Percentiles rank a stretch among this genome's conserved stretches.
These are phyloP conservation scores for Phengaris arion DNA, from an alignment of 2,888 invertebrate species.

Conservation along the genomic window DNA sequence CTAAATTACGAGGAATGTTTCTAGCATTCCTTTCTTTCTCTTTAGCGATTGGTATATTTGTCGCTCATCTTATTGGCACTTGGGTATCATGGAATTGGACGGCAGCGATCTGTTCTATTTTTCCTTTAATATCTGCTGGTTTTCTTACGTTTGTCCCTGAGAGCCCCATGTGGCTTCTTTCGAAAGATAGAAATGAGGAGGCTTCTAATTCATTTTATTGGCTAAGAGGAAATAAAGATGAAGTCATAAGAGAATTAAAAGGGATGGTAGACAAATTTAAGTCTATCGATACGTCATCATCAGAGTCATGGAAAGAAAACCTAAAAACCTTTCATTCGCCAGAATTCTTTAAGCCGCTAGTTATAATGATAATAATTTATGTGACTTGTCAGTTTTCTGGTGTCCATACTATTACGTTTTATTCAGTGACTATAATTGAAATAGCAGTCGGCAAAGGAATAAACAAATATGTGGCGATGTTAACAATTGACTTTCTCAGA, in stretches of 20 bases:
- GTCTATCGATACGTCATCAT: not conserved
- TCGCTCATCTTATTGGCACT: conserved; percentile 23
- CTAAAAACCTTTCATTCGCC: not conserved
- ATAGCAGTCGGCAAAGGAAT: conserved; percentile 16
- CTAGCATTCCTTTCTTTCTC: conserved; percentile 10
- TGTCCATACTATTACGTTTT: conserved; percentile 17
- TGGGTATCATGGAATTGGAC: conserved; percentile 9
- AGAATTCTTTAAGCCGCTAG: conserved; percentile 2
- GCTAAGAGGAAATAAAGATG: not conserved
- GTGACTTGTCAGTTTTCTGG: conserved; percentile 21
- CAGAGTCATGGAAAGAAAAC: not conserved
- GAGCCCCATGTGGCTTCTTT: conserved; percentile 13
- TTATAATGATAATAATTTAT: conserved; percentile 16
- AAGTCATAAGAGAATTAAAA: not conserved
- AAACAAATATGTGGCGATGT: conserved; percentile 12
- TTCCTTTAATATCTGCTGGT: not conserved
- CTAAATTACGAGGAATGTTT: conserved; percentile 21
- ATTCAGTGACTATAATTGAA: conserved; percentile 1
- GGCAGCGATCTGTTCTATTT: not conserved
- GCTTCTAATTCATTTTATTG: conserved; percentile 13
- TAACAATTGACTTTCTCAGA: not conserved
- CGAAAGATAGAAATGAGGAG: not conserved
- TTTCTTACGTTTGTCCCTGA: conserved; percentile 1
- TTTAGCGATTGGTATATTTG: conserved; percentile 15
- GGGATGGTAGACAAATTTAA: conserved; percentile 4